Conservation (phyloP, 2,888 invertebrate species). For the Lasioglossum lativentre region DNA sequence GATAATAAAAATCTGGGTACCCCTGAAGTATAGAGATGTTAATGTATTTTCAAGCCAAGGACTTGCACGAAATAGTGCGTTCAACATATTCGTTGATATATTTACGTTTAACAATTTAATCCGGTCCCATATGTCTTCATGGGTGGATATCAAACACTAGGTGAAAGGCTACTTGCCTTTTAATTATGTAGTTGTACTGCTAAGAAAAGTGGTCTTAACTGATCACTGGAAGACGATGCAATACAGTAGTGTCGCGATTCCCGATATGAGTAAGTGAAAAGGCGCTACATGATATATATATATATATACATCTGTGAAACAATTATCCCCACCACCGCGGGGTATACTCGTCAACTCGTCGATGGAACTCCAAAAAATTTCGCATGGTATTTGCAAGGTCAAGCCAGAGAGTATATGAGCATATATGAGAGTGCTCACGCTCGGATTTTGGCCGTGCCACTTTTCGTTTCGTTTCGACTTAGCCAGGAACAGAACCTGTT, state of each 20-base stretch:
- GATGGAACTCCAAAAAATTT: too few species aligned
- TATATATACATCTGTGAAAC: too few species aligned
- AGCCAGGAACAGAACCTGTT: too few species aligned
- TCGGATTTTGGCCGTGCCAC: too few species aligned
- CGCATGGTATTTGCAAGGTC: too few species aligned
- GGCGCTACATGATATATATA: too few species aligned
- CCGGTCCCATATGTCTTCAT: slow-evolving; percentile 3
- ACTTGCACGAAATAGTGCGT: slow-evolving; percentile 74
- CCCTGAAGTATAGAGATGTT: slow-evolving; percentile 79
- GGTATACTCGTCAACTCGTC: too few species aligned
- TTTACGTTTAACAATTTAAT: slow-evolving; percentile 9
- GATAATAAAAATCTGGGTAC: slow-evolving; percentile 68
- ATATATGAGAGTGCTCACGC: too few species aligned
- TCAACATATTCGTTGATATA: slow-evolving; percentile 43
- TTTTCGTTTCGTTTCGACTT: too few species aligned
- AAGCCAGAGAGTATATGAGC: too few species aligned
- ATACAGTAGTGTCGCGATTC: background rate
- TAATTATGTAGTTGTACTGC: slow-evolving; percentile 17
- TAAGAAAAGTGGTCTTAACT: slow-evolving; percentile 26
- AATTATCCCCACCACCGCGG: too few species aligned
- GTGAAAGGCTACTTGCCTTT: slow-evolving; percentile 40
- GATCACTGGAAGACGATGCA: slow-evolving; percentile 16
- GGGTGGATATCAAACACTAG: background rate
- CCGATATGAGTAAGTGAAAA: too few species aligned
- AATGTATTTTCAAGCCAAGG: slow-evolving; percentile 79